Conservation (phyloP, 2,888 invertebrate species). For the Trachelus tabidus region DNA sequence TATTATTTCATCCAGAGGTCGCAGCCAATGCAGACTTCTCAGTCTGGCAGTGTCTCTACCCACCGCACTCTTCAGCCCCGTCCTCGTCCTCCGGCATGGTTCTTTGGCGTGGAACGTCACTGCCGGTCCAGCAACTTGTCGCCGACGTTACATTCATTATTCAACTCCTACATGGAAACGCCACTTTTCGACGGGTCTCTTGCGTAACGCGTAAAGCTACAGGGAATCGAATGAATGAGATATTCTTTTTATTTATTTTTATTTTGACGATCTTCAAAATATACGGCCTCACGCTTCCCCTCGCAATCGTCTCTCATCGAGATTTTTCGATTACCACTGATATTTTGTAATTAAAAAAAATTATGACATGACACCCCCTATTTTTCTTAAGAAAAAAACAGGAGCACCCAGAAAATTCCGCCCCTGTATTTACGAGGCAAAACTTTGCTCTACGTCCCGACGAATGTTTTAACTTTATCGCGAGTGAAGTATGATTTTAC, state of each 20-base stretch:
- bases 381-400: neutral
- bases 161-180: conserved; percentile 44
- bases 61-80: conserved; percentile 27
- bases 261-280: too few relatives aligned
- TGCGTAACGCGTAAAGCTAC: too few relatives aligned
- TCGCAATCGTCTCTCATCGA: too few relatives aligned
- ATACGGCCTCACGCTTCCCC: too few relatives aligned
- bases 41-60: neutral
- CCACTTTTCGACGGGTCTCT: conserved; percentile 39
- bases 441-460: conserved; percentile 30
- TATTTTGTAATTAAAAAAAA: too few relatives aligned
- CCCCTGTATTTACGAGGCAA: conserved; percentile 51
- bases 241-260: too few relatives aligned
- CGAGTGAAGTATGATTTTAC: conserved; percentile 60
- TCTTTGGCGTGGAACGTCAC: conserved; percentile 23
- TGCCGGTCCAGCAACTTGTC: conserved; percentile 48
- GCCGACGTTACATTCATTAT: conserved; percentile 52
- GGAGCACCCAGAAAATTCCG: neutral
- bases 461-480: conserved; percentile 60
- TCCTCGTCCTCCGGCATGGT: conserved; percentile 17
- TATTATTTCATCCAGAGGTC: conserved; percentile 39
- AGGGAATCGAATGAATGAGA: too few relatives aligned
- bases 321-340: too few relatives aligned
- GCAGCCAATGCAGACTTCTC: neutral
- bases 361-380: too few relatives aligned